Base-by-base conservation (phyloP, 2,113 vertebrate genomes). In the Pteruthius melanotis region DNA sequence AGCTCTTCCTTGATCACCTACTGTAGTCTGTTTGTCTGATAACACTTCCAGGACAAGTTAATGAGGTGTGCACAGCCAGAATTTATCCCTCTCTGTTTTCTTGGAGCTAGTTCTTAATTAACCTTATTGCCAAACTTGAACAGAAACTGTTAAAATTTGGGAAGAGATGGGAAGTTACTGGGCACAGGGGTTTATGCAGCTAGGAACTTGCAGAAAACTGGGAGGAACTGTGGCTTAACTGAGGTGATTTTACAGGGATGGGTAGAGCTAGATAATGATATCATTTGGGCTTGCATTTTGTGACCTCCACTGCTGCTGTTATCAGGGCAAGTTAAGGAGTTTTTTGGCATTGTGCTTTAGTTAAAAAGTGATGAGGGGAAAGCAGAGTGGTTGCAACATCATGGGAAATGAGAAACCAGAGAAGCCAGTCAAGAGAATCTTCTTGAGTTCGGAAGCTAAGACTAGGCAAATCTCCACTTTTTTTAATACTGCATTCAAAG, bases 1-100 rank as follows among this genome's bases (percentile, higher is more conserved):
- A 5, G 24, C 0, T 0, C 35, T 79, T 49, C n/a, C 57, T 86
- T 2, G 0, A 14, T 15, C 9, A 2, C 6, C 18, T 82, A 8
- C 33, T 54, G 5, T 17, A 39, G 39, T 11, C 35, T 59, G 11
- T 35, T 74, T 15, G 64, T 66, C 60, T 70, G 47, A 5, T n/a
- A 52, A 27, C 16, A 4, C 23, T 87, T 74, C 17, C 21, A 52
- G 52, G 16, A 7, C 26, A 39, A 6, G 30, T 59, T 57, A 70
- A 22, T 52, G 50, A 47, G 27, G 35, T 59, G 24, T 68, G 21
- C 57, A 33, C 1, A 2, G 42, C 27, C 39, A n/a, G 65, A 56
- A 82, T 89, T 87, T 71, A 52, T 52, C 18, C 37, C 21, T 66
- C 14, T 30, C 16, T 64, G 31, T 59, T 95, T 84, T 68, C 57